phyloP scores from a whole-genome alignment of 37 sponge, comb jelly and placozoan species.

The Lycopodina hypogea region DNA sequence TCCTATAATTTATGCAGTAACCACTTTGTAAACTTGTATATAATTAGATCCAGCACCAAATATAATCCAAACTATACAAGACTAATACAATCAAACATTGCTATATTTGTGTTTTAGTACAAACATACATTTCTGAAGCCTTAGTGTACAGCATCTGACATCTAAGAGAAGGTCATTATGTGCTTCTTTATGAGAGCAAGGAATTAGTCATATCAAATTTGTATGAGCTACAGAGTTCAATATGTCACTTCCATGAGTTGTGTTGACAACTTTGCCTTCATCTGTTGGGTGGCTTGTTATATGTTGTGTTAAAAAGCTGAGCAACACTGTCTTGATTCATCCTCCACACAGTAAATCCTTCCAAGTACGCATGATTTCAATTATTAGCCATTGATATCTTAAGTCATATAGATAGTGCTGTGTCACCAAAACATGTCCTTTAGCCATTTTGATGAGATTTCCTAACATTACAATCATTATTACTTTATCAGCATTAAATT shows the following conservation, averaged over 20 bases:
- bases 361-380: constrained; percentile 12
- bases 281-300: not conserved
- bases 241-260: not conserved
- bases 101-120: too few relatives aligned
- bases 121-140: constrained; percentile 16
- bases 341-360: constrained; percentile 19
- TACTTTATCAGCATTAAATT: too few relatives aligned
- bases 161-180: constrained; percentile 31
- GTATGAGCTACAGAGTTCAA: not conserved
- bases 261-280: not conserved
- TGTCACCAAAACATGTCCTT: too few relatives aligned
- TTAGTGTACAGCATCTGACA: constrained; percentile 34
- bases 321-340: constrained; percentile 15
- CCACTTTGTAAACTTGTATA: too few relatives aligned
- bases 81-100: too few relatives aligned
- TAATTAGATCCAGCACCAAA: too few relatives aligned
- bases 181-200: constrained; percentile 30
- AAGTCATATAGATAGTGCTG: too few relatives aligned
- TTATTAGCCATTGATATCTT: too few relatives aligned
- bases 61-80: too few relatives aligned
- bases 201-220: not conserved
- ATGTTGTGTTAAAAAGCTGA: constrained; percentile 9
- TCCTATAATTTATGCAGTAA: too few relatives aligned
- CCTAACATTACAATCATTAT: too few relatives aligned
- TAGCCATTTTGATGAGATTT: too few relatives aligned